Evolutionary conservation across 2,113 vertebrate species (phyloP).

Genomic region (Xiphias gladius): DNA sequence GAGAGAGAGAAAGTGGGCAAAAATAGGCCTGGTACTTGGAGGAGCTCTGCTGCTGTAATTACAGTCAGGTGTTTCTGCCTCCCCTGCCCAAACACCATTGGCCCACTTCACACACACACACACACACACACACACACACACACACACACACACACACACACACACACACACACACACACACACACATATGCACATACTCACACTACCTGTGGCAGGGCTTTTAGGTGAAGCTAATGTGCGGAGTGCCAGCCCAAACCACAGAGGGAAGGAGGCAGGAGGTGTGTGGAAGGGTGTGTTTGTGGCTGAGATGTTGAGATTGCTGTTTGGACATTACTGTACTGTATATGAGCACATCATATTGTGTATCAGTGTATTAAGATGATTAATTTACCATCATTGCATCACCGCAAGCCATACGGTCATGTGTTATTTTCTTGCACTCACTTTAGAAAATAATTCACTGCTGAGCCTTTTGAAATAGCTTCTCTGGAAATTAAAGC

Average conservation of each 20-base stretch:
- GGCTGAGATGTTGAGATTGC: slow-evolving; percentile 36
- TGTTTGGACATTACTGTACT: not conserved
- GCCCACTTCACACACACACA: slow-evolving; percentile 40
- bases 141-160: slow-evolving; percentile 27
- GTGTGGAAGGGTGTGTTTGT: too few species aligned
- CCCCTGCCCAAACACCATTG: slow-evolving; percentile 53
- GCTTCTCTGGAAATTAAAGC: slow-evolving; percentile 32
- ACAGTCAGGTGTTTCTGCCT: slow-evolving; percentile 67
- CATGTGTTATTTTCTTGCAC: slow-evolving; percentile 4
- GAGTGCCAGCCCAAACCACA: slow-evolving; percentile 44
- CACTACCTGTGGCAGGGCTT: slow-evolving; percentile 49
- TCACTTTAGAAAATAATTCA: slow-evolving; percentile 2
- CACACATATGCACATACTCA: slow-evolving; percentile 34
- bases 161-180: slow-evolving; percentile 21
- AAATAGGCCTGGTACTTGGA: slow-evolving; percentile 49
- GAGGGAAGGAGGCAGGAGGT: slow-evolving; percentile 25
- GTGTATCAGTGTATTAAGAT: not conserved
- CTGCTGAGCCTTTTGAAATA: slow-evolving; percentile 19
- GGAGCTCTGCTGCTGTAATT: slow-evolving; percentile 68
- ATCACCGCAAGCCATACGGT: not conserved
- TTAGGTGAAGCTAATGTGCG: slow-evolving; percentile 50
- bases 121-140: slow-evolving; percentile 38
- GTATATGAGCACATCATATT: not conserved
- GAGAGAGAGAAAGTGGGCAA: not conserved
- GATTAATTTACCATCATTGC: slow-evolving; percentile 25